phyloP scores from a whole-genome alignment of 1,140 invertebrate species.

The Lineus longissimus region DNA sequence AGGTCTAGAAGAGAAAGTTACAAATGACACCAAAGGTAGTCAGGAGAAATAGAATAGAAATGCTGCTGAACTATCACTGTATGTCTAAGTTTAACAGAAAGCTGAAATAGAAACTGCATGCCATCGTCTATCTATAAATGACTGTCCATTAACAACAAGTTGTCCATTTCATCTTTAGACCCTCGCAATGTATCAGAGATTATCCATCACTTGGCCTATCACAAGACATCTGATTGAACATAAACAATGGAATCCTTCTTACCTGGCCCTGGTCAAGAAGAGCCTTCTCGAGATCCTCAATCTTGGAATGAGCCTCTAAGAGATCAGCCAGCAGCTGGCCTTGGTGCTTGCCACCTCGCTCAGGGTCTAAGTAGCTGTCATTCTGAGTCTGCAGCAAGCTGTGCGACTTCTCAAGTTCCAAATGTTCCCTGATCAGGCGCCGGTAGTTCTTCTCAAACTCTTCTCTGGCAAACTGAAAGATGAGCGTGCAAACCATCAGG shows the following conservation, averaged over 20 bases:
- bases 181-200: no score
- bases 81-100: no score
- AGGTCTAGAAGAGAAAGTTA: no score
- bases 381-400: conserved; percentile 30
- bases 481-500: neutral
- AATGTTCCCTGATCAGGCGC: conserved; percentile 43
- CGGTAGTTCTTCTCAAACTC: conserved; percentile 41
- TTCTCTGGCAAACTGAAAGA: conserved; percentile 35
- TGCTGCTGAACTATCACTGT: no score
- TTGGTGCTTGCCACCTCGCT: conserved; percentile 29
- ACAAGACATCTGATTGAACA: neutral
- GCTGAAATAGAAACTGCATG: no score
- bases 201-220: no score
- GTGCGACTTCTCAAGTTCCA: conserved; percentile 38
- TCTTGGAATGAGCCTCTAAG: conserved; percentile 27
- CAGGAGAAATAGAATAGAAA: no score
- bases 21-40: no score
- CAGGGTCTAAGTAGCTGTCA: conserved; percentile 27
- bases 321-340: conserved; percentile 30
- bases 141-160: no score
- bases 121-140: no score
- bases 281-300: conserved; percentile 27
- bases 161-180: no score
- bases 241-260: neutral
- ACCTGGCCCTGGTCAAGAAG: conserved; percentile 15